These are phyloP conservation scores for Callyntrura sp. DNA, from an alignment of 2,888 invertebrate species.

Conservation along the genomic window DNA sequence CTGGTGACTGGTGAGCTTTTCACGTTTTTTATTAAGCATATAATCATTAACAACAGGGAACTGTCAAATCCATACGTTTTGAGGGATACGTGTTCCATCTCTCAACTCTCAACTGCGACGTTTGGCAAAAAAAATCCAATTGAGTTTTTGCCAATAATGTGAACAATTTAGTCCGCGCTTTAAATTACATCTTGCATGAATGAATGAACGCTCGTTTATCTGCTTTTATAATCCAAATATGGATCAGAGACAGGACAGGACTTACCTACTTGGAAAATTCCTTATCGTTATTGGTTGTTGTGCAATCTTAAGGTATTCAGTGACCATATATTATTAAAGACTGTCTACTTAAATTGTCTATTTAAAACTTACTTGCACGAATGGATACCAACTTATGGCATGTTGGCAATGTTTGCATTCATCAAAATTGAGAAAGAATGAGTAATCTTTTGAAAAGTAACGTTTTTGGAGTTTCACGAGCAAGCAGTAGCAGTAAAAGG, in stretches of 20 bases:
- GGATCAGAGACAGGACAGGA: constrained; percentile 34
- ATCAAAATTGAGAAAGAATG: constrained; percentile 29
- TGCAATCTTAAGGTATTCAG: background rate
- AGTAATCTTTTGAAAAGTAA: constrained; percentile 39
- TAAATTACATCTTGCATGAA: background rate
- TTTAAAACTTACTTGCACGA: too few species aligned
- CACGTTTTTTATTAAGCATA: background rate
- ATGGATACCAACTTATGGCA: too few species aligned
- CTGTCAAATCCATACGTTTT: background rate
- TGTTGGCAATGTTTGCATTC: too few species aligned
- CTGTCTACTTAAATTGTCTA: background rate
- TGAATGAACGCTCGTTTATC: constrained; percentile 12
- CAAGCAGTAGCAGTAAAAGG: too few species aligned
- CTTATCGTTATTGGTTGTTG: background rate
- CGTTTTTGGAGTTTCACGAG: constrained; percentile 28
- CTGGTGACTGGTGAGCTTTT: background rate
- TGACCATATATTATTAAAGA: constrained; percentile 16
- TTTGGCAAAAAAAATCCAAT: background rate
- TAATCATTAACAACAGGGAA: constrained; percentile 13
- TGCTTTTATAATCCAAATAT: constrained; percentile 67
- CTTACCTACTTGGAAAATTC: too few species aligned
- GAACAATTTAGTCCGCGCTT: constrained; percentile 51
- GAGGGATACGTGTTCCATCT: constrained; percentile 15
- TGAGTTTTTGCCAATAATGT: constrained; percentile 3
- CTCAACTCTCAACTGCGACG: background rate